Base-by-base conservation (phyloP, 2,113 vertebrate genomes). In the Romanogobio albipinnatus region DNA sequence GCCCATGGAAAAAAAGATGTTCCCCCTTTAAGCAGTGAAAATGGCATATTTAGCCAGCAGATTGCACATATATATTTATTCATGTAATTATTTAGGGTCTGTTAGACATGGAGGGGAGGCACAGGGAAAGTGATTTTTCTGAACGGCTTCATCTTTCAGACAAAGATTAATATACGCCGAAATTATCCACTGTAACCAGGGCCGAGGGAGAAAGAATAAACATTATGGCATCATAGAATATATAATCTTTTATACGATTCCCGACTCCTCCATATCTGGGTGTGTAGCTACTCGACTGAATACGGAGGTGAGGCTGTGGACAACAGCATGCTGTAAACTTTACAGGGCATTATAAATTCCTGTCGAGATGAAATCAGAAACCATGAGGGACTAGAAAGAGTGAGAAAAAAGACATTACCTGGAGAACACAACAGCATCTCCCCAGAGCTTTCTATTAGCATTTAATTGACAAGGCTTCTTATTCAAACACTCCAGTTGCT, bases 391-490 rank as follows among this genome's bases (percentile, higher is more conserved):
- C 76, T 86, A 90, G 59, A 89, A 84, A 87, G 83, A 85, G 75
- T 88, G 86, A 86, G 76, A 83, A 74, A 83, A 78, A 22, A 83
- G 81, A 62, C 66, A 61, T 64, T 56, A 78, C 75, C 83, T 85
- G 74, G 87, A 91, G 86, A 88, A 88, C 86, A 85, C 86, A 76
- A 89, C 86, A 88, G 47, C 81, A 62, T 17, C 24, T 91, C 92
- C 89, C 88, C 24, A 51, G 87, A 90, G 89, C 83, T 86, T 90
- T 68, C 81, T 85, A 85, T 62, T 83, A 85, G 88, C 86, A 89
- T 87, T 88, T 88, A 86, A 85, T 81, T 88, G 90, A 88, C 88
- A 91, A 81, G 76, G 86, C 87, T 77, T 88, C 90, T 90, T 91
- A 90, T 87, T 92, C 88, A 88, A 87, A 87, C 84, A 74, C 80